Percentiles rank a stretch among this genome's conserved stretches.
phyloP scores from a whole-genome alignment of 2,888 invertebrate genomes.

The Toxonevra muliebris region DNA sequence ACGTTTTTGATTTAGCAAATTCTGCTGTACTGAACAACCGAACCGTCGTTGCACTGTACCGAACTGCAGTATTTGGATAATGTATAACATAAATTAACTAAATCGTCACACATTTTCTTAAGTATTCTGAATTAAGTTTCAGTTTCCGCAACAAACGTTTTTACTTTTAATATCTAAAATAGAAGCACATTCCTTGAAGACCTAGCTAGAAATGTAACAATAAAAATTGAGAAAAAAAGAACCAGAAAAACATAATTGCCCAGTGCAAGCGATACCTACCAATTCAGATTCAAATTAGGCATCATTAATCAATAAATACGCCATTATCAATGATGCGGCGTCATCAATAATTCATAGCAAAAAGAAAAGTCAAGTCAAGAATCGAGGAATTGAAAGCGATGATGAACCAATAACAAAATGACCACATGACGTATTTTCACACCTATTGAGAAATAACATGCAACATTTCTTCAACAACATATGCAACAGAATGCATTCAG shows the following conservation, averaged over 20 bases:
- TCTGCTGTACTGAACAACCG: too few relatives aligned
- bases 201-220: neutral
- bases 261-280: slow-evolving; percentile 21
- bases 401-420: slow-evolving; percentile 26
- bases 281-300: slow-evolving; percentile 45
- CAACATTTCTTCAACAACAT: slow-evolving; percentile 26
- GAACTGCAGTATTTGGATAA: too few relatives aligned
- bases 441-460: slow-evolving; percentile 42
- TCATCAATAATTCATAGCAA: slow-evolving; percentile 10
- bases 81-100: too few relatives aligned
- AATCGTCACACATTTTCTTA: too few relatives aligned
- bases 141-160: too few relatives aligned
- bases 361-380: slow-evolving; percentile 8
- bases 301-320: slow-evolving; percentile 60
- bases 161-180: too few relatives aligned
- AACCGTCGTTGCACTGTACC: too few relatives aligned
- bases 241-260: slow-evolving; percentile 54
- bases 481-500: slow-evolving; percentile 47
- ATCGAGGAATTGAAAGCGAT: neutral
- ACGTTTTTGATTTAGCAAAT: too few relatives aligned
- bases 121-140: too few relatives aligned
- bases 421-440: slow-evolving; percentile 52
- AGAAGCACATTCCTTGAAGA: too few relatives aligned
- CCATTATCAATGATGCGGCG: slow-evolving; percentile 42
- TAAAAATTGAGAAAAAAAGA: neutral